Evolutionary conservation across 2,113 vertebrate species (phyloP).

Genomic region (Microtus oregoni): DNA sequence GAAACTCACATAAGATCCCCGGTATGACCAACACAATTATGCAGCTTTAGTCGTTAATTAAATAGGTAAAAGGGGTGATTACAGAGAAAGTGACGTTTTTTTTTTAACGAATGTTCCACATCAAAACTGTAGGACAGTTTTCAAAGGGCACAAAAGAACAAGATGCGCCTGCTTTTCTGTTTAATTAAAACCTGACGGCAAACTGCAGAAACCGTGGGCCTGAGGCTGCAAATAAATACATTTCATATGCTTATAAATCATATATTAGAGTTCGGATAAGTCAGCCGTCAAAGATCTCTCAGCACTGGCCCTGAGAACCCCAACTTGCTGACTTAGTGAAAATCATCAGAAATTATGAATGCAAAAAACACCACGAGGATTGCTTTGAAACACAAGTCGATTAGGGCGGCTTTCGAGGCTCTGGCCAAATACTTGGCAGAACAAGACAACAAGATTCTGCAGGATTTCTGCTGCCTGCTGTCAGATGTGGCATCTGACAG

Average conservation of each 20-base stretch:
- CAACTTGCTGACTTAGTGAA: not conserved
- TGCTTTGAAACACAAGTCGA: constrained; percentile 26
- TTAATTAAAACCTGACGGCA: constrained; percentile 55
- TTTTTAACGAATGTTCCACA: constrained; percentile 47
- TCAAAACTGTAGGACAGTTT: constrained; percentile 44
- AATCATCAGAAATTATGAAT: constrained; percentile 15
- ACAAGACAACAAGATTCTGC: constrained; percentile 37
- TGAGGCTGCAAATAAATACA: constrained; percentile 45
- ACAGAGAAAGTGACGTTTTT: constrained; percentile 48
- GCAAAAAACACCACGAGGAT: not conserved
- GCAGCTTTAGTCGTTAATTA: constrained; percentile 54
- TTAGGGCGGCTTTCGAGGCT: constrained; percentile 42
- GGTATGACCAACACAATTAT: not conserved
- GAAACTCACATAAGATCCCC: constrained; percentile 47
- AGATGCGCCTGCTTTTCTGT: not conserved
- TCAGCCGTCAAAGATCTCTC: constrained; percentile 18
- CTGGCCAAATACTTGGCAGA: constrained; percentile 67
- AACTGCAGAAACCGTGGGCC: not conserved
- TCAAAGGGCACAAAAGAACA: constrained; percentile 39
- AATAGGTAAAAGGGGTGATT: constrained; percentile 39
- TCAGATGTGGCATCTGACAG: not conserved
- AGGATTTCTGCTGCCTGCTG: constrained; percentile 40
- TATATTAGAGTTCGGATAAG: not conserved
- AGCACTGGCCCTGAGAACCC: not conserved
- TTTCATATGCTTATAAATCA: not conserved